A percentile compares a stretch with the other conserved stretches of the same genome.
Conservation (phyloP, 2,797 vertebrate species). For the Gymnoscopelus microlampas region DNA sequence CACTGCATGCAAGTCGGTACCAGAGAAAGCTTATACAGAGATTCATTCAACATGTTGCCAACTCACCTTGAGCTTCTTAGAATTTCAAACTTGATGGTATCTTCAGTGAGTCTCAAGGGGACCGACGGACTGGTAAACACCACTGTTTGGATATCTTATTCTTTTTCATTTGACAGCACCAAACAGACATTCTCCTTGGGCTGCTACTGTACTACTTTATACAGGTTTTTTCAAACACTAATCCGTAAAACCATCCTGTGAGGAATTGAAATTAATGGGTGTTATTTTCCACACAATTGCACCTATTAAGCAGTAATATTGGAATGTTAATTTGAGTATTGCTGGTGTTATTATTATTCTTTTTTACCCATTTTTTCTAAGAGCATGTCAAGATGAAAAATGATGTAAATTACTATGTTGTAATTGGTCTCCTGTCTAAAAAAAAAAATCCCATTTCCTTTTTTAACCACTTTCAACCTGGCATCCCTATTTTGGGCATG, state of each 20-base stretch:
- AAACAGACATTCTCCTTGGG: constrained; percentile 21
- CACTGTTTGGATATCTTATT: constrained; percentile 37
- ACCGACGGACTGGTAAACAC: constrained; percentile 45
- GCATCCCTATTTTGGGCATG: no score
- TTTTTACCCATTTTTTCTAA: not conserved
- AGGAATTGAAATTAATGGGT: constrained; percentile 61
- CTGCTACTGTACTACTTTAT: constrained; percentile 5
- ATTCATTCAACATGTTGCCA: constrained; percentile 24
- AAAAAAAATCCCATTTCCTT: not conserved
- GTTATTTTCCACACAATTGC: constrained; percentile 52
- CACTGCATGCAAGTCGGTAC: not conserved
- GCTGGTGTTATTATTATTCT: constrained; percentile 47
- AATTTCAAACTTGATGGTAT: constrained; percentile 46
- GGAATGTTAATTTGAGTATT: constrained; percentile 43
- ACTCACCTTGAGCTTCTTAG: constrained; percentile 32
- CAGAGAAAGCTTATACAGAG: constrained; percentile 52
- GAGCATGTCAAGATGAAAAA: constrained; percentile 57
- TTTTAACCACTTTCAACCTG: not conserved
- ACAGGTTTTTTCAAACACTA: constrained; percentile 27
- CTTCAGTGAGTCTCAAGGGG: constrained; percentile 42
- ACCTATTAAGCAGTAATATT: constrained; percentile 39
- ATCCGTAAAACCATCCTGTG: not conserved
- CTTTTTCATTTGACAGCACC: constrained; percentile 58
- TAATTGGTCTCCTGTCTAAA: constrained; percentile 41
- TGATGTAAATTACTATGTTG: constrained; percentile 33